Percentiles rank a stretch among this genome's conserved stretches.
These are phyloP conservation scores for Harpalus rubripes DNA, from an alignment of 2,888 invertebrate genomes.

Conservation along the genomic window DNA sequence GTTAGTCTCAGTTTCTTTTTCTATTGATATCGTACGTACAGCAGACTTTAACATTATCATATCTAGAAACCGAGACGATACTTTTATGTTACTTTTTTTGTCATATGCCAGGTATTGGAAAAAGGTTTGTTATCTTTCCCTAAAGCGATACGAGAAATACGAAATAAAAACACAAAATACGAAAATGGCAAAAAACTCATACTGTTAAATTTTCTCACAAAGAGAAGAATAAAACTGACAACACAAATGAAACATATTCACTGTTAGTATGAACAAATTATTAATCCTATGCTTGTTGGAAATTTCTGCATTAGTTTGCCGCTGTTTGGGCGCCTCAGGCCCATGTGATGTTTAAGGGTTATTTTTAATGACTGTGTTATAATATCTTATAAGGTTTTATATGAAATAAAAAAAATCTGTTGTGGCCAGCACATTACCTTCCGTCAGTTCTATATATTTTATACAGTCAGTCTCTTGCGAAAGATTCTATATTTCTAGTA, in stretches of 20 bases:
- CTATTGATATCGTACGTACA: neutral
- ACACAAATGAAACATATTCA: neutral
- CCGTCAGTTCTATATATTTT: too few relatives aligned
- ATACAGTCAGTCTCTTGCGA: too few relatives aligned
- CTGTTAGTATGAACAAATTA: too few relatives aligned
- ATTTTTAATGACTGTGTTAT: too few relatives aligned
- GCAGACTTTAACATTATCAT: constrained; percentile 6
- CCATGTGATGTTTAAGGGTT: too few relatives aligned
- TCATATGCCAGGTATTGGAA: neutral
- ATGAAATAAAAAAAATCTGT: too few relatives aligned
- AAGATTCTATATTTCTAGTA: too few relatives aligned
- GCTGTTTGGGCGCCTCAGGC: too few relatives aligned
- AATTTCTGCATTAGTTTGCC: too few relatives aligned
- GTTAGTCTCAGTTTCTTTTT: neutral
- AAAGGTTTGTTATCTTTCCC: neutral
- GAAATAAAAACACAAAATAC: neutral
- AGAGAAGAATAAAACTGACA: neutral
- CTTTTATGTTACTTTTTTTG: neutral
- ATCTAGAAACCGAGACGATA: neutral
- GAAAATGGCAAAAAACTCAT: neutral
- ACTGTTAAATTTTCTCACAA: neutral
- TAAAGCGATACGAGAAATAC: neutral
- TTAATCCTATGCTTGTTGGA: too few relatives aligned
- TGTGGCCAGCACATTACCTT: too few relatives aligned
- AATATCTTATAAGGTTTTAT: too few relatives aligned